Conservation (phyloP, 2,797 vertebrate species). For the Leuciscus waleckii region DNA sequence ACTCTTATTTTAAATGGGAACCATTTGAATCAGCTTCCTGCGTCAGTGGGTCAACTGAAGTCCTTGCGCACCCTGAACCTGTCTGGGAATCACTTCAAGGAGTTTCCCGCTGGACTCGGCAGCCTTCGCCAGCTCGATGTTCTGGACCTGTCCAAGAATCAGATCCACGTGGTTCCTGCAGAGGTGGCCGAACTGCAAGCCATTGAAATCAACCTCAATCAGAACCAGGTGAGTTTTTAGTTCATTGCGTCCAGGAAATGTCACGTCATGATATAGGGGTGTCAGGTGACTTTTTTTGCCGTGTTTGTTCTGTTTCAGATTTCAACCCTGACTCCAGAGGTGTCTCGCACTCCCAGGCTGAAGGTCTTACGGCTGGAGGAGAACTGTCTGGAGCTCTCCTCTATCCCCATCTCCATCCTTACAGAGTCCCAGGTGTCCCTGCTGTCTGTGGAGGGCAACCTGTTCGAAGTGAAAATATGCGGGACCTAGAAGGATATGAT, state of each 20-base stretch:
- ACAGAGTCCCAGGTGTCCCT: conserved; percentile 90
- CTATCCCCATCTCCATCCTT: conserved; percentile 90
- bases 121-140: conserved; percentile 89
- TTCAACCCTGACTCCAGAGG: conserved; percentile 69
- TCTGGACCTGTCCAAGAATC: conserved; percentile 92
- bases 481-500: conserved; percentile 93
- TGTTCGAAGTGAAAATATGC: conserved; percentile 93
- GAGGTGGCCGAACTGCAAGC: conserved; percentile 87
- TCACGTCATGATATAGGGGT: neutral
- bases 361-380: conserved; percentile 97
- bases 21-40: conserved; percentile 83
- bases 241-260: neutral
- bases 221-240: conserved; percentile 88
- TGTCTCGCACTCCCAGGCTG: conserved; percentile 89
- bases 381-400: conserved; percentile 92
- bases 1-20: conserved; percentile 88
- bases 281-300: neutral
- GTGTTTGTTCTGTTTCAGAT: conserved; percentile 51
- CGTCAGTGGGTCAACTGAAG: conserved; percentile 84
- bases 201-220: conserved; percentile 97
- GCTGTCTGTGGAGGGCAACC: conserved; percentile 94
- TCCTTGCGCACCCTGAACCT: conserved; percentile 89
- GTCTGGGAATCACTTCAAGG: conserved; percentile 87
- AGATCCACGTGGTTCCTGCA: conserved; percentile 86
- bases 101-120: conserved; percentile 86